phyloP scores from a whole-genome alignment of 2,888 invertebrate species.

The Cryptus armator region DNA sequence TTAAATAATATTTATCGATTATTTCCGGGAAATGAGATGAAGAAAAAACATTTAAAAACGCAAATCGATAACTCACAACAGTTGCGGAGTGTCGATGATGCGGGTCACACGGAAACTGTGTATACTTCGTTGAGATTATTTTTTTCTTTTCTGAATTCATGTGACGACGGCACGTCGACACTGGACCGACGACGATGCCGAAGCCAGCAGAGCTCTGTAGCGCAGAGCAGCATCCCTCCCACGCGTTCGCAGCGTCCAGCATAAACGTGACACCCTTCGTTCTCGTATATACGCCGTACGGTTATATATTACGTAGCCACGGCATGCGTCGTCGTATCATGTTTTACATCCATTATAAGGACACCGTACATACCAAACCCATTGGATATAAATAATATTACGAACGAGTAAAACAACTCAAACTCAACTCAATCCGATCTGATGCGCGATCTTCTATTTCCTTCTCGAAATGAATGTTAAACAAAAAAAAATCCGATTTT shows the following conservation, averaged over 20 bases:
- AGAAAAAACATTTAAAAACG: no score
- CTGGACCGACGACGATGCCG: constrained; percentile 61
- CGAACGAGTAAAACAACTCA: not conserved
- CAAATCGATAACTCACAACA: constrained; percentile 22
- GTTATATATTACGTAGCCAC: not conserved
- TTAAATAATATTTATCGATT: not conserved
- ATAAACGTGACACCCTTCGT: constrained; percentile 71
- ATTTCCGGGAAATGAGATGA: no score
- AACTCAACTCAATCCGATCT: not conserved
- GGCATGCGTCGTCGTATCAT: constrained; percentile 32
- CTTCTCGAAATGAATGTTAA: not conserved
- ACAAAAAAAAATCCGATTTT: not conserved
- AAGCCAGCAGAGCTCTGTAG: constrained; percentile 38
- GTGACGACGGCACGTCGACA: constrained; percentile 45
- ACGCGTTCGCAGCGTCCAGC: constrained; percentile 68
- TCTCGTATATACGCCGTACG: constrained; percentile 12
- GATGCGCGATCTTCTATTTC: not conserved
- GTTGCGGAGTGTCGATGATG: constrained; percentile 68
- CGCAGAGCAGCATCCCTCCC: constrained; percentile 72
- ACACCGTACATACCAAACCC: constrained; percentile 31
- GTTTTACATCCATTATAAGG: constrained; percentile 43
- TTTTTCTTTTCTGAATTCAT: constrained; percentile 55
- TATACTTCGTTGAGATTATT: constrained; percentile 65
- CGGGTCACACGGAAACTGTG: constrained; percentile 75
- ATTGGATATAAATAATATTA: constrained; percentile 15